A percentile compares a stretch with the other conserved stretches of the same genome.
phyloP scores from a whole-genome alignment of 2,797 vertebrate genomes.

The Tarsius wallacei region DNA sequence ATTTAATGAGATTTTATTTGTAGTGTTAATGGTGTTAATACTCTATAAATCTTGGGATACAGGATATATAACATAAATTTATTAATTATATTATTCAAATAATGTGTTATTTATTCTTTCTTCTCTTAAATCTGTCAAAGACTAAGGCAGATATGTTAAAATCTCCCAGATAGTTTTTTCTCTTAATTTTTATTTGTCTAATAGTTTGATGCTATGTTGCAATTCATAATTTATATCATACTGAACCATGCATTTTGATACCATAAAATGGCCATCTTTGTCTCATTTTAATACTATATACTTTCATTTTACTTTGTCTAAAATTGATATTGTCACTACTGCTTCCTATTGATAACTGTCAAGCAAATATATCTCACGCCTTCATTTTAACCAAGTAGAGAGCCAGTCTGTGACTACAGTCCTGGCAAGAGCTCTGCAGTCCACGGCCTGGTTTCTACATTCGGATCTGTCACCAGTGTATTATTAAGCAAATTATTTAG shows the following conservation, averaged over 20 bases:
- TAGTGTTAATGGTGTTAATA: background rate
- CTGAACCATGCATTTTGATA: background rate
- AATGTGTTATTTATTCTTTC: background rate
- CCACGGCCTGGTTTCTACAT: background rate
- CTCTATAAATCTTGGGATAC: background rate
- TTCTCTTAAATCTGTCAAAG: background rate
- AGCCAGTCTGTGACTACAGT: background rate
- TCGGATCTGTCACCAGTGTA: background rate
- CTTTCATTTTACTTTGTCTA: background rate
- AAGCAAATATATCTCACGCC: background rate
- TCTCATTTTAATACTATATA: background rate
- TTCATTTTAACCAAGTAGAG: background rate
- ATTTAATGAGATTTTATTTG: background rate
- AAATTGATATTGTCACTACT: background rate
- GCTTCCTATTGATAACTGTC: background rate
- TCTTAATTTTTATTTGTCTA: constrained; percentile 19
- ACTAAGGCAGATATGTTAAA: background rate
- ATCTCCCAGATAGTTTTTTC: background rate
- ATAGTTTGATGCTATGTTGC: background rate
- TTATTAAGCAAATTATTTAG: background rate
- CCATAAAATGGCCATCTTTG: background rate
- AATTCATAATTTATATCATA: background rate
- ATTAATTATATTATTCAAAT: constrained; percentile 10
- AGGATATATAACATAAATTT: background rate
- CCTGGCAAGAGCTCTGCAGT: too few species aligned